phyloP scores from a whole-genome alignment of 2,888 invertebrate genomes.

The Isoperla grammatica region DNA sequence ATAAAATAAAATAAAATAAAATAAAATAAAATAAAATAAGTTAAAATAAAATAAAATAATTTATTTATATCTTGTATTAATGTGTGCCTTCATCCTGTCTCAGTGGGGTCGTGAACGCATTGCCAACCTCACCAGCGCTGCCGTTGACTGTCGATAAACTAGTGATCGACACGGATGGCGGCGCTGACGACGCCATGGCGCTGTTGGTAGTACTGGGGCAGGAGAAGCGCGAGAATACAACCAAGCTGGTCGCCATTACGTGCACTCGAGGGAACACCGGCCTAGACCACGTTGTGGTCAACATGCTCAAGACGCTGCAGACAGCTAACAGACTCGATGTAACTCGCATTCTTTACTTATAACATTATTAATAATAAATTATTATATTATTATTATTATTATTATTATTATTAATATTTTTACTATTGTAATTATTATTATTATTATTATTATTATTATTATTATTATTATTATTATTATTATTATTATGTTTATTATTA shows the following conservation, averaged over 20 bases:
- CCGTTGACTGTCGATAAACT: slow-evolving; percentile 33
- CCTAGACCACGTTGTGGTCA: slow-evolving; percentile 45
- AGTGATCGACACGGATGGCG: slow-evolving; percentile 48
- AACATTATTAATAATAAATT: too few species aligned
- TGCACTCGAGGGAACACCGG: slow-evolving; percentile 50
- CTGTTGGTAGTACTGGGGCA: slow-evolving; percentile 41
- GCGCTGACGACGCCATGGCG: slow-evolving; percentile 47
- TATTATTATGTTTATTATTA: too few species aligned
- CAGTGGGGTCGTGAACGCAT: too few species aligned
- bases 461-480: too few species aligned
- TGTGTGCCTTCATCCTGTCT: too few species aligned
- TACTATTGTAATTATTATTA: too few species aligned
- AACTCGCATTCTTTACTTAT: too few species aligned
- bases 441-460: too few species aligned
- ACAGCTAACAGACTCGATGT: slow-evolving; percentile 41
- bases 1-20: too few species aligned
- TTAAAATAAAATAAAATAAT: too few species aligned
- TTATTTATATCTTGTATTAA: too few species aligned
- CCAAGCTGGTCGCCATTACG: slow-evolving; percentile 50
- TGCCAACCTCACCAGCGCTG: slow-evolving; percentile 21
- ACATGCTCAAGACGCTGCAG: slow-evolving; percentile 48
- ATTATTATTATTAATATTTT: not conserved
- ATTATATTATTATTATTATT: not conserved
- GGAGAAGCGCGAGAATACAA: slow-evolving; percentile 34
- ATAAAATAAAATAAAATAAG: too few species aligned